These are phyloP conservation scores for Brachyptera putata DNA, from an alignment of 2,888 invertebrate species.

Conservation along the genomic window DNA sequence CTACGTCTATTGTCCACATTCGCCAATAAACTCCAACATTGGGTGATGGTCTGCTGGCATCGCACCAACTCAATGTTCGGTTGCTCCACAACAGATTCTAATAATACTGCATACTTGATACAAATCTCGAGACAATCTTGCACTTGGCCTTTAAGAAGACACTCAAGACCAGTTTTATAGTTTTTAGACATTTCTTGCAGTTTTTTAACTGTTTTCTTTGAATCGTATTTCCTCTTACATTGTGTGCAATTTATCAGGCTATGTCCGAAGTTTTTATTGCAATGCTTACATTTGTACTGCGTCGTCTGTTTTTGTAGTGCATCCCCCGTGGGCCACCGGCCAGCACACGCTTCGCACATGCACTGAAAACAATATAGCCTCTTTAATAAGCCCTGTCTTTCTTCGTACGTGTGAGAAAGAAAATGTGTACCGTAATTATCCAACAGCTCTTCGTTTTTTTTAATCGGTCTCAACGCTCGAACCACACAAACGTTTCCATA, in stretches of 20 bases:
- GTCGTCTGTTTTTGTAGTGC: conserved; percentile 28
- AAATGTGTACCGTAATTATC: conserved; percentile 50
- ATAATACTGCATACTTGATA: not conserved
- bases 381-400: conserved; percentile 41
- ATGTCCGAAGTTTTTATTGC: conserved; percentile 1
- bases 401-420: conserved; percentile 39
- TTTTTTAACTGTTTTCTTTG: not conserved
- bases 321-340: conserved; percentile 42
- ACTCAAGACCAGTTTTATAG: conserved; percentile 18
- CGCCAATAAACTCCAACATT: conserved; percentile 24
- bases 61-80: conserved; percentile 23
- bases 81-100: conserved; percentile 19
- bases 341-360: conserved; percentile 44
- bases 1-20: conserved; percentile 16
- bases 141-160: conserved; percentile 7
- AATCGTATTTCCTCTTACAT: conserved; percentile 22
- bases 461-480: conserved; percentile 39
- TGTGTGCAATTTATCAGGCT: conserved; percentile 10
- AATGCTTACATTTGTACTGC: conserved; percentile 21
- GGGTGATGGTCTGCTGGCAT: conserved; percentile 22
- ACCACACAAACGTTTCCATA: conserved; percentile 38
- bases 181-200: not conserved
- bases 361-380: conserved; percentile 47
- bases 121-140: conserved; percentile 19
- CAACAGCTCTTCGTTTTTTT: conserved; percentile 44